Percentiles rank a stretch among this genome's conserved stretches.
Conservation (phyloP, 1,140 invertebrate species). For the Meloidogyne exigua region DNA sequence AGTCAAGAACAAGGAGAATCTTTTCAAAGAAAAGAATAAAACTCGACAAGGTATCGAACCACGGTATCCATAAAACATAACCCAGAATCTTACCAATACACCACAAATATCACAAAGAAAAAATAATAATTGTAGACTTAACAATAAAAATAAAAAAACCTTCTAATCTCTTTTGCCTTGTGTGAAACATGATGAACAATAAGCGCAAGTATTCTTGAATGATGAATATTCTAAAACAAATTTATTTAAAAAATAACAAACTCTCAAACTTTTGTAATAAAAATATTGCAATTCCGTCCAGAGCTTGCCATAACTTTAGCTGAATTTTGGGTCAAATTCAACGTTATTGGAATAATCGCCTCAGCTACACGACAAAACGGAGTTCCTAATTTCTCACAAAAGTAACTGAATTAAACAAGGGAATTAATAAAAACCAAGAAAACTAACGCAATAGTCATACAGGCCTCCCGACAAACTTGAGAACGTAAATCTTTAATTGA, state of each 20-base stretch:
- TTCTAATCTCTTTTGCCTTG: slow-evolving; percentile 87
- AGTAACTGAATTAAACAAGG: slow-evolving; percentile 67
- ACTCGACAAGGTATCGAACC: too few species aligned
- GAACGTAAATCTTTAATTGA: slow-evolving; percentile 85
- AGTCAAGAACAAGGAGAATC: too few species aligned
- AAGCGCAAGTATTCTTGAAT: slow-evolving; percentile 79
- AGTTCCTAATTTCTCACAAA: slow-evolving; percentile 78
- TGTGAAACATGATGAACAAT: slow-evolving; percentile 76
- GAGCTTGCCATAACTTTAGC: slow-evolving; percentile 92
- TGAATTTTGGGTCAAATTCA: slow-evolving; percentile 89
- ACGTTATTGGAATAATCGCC: slow-evolving; percentile 76
- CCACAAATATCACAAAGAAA: too few species aligned
- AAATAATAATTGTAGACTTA: too few species aligned
- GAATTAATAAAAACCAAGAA: neutral
- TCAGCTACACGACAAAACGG: slow-evolving; percentile 83
- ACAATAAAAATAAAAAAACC: slow-evolving; percentile 53
- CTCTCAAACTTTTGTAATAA: slow-evolving; percentile 74
- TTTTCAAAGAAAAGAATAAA: too few species aligned
- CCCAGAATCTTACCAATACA: too few species aligned
- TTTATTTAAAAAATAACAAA: neutral
- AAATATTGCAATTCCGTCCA: slow-evolving; percentile 79
- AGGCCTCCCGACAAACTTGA: slow-evolving; percentile 87
- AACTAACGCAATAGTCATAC: slow-evolving; percentile 78
- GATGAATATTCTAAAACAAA: slow-evolving; percentile 72
- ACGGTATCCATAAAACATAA: too few species aligned